Evolutionary conservation across 2,113 vertebrate genomes (phyloP), one percentile per base, ranked within the genome.

Genomic region (Pelecanus crispus): DNA sequence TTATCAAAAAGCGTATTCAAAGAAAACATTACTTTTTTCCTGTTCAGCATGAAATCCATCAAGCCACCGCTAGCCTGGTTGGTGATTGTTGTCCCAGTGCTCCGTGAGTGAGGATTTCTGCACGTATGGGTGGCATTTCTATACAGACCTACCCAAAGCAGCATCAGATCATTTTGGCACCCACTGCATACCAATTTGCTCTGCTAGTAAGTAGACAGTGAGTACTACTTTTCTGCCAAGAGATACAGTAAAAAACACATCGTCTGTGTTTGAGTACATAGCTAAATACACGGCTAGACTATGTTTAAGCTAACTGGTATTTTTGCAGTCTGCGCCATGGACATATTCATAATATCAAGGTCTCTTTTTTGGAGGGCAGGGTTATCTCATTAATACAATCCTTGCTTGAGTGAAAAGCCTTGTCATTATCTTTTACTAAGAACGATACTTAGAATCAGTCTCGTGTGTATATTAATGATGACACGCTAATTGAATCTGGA

Each of bases 401-500:
- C 55, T 34, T 86, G 59, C 68, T 40, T 66, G 71, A 90, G 66
- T 17, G 53, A 80, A 65, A 85, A 42, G 32, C 81, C 42, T 4
- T 55, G 88, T 16, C 94, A 34, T 86, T 67, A 85, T 66, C 70
- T 83, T 92, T 77, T 58, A 19, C 55, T 55, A 24, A 14, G 40
- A 61, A 58, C 6, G 19, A 36, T 17, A 17, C 28, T 80, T 14
- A 10, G 52, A 87, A 65, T 56, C 74, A n/a, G 42, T 31, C 50
- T 78, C 67, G 59, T 2, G 16, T 55, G 63, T 10, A 5, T 28
- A 47, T 90, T 75, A 95, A 93, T 73, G 42, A 88, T 15, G 75
- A 62, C 14, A 42, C 4, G 4, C 59, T 90, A 93, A 95, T 79
- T 90, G 90, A 92, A 88, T 93, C 78, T 86, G 84, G 49, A 77